These are phyloP conservation scores for Brotogeris chrysoptera DNA, from an alignment of 2,797 vertebrate species.

Conservation along the genomic window DNA sequence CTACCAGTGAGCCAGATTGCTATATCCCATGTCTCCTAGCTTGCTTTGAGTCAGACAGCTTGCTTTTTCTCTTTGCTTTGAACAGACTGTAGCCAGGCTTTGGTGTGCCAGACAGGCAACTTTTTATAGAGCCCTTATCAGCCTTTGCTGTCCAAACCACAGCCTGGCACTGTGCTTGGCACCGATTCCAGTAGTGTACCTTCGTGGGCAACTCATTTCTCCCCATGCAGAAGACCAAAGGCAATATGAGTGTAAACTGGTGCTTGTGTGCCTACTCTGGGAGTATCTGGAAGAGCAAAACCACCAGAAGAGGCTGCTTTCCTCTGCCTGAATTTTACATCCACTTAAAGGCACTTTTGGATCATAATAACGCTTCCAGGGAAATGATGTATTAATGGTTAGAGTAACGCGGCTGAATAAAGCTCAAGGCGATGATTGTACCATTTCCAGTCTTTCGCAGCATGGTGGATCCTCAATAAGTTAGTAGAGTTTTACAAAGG, in stretches of 20 bases:
- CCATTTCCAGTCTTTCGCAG: neutral
- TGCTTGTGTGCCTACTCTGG: neutral
- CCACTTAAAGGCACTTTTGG: neutral
- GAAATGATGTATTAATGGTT: neutral
- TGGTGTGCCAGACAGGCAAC: neutral
- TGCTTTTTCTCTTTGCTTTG: neutral
- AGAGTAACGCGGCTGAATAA: neutral
- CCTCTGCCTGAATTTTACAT: neutral
- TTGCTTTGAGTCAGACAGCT: neutral
- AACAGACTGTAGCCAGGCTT: neutral
- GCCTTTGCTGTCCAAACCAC: neutral
- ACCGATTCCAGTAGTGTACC: fast-evolving
- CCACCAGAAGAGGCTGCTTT: neutral
- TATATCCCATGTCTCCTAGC: neutral
- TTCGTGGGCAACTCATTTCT: fast-evolving
- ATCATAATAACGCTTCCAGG: neutral
- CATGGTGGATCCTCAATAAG: neutral
- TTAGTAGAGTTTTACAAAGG: neutral
- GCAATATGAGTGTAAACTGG: neutral
- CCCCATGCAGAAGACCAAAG: fast-evolving
- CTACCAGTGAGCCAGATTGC: neutral
- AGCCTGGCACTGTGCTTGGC: neutral
- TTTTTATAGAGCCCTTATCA: neutral
- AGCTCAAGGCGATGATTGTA: neutral
- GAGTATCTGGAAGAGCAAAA: neutral